These are phyloP conservation scores for Alcedo atthis DNA, from an alignment of 2,797 vertebrate genomes.

Conservation along the genomic window DNA sequence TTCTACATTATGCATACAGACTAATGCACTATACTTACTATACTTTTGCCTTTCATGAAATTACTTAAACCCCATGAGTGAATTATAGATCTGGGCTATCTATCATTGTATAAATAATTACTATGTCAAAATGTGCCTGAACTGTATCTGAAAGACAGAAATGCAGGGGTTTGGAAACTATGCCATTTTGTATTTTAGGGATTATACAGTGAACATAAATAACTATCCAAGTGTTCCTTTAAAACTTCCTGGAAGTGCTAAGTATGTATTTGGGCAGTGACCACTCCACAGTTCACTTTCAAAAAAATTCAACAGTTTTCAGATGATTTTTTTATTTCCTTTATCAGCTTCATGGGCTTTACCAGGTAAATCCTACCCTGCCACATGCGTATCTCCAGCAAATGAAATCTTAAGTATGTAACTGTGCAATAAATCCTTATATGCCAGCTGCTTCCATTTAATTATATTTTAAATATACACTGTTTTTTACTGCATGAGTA, in stretches of 20 bases:
- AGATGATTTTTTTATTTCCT: neutral
- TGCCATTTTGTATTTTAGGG: neutral
- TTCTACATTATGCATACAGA: slow-evolving; percentile 47
- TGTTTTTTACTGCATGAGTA: neutral
- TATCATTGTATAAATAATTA: slow-evolving; percentile 32
- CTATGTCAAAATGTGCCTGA: neutral
- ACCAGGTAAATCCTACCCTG: neutral
- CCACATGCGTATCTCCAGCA: neutral
- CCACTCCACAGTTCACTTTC: neutral
- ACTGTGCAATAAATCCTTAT: neutral
- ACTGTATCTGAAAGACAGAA: neutral
- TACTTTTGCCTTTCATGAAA: slow-evolving; percentile 32
- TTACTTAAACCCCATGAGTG: slow-evolving; percentile 22
- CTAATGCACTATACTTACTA: slow-evolving; percentile 43
- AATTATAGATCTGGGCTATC: slow-evolving; percentile 41
- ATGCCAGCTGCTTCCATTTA: neutral
- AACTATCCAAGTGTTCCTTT: neutral
- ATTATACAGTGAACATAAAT: neutral
- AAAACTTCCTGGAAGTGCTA: neutral
- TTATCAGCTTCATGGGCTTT: neutral
- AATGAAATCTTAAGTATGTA: neutral
- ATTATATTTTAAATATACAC: neutral
- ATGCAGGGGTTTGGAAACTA: neutral
- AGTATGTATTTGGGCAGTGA: neutral
- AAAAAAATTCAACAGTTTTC: neutral